Percentiles rank a stretch among this genome's conserved stretches.
phyloP scores from a whole-genome alignment of 2,113 vertebrate genomes.

The Pycnonotus jocosus region DNA sequence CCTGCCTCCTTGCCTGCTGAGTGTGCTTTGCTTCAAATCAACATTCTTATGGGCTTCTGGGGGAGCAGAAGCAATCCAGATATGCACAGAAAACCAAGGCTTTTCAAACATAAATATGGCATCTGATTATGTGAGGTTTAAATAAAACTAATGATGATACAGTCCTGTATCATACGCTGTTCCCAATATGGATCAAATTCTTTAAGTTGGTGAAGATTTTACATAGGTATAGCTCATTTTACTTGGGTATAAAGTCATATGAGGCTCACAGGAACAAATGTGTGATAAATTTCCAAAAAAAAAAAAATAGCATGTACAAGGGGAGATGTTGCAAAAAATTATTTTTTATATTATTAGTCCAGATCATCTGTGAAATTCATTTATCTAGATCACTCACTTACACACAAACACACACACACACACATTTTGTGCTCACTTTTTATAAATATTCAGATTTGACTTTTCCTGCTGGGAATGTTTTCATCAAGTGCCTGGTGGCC shows the following conservation, averaged over 20 bases:
- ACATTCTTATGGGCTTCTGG: not conserved
- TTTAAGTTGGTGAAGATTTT: not conserved
- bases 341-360: not conserved
- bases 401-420: not conserved
- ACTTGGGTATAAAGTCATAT: not conserved
- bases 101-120: not conserved
- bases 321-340: not conserved
- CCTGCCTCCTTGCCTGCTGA: not conserved
- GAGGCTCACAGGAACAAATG: not conserved
- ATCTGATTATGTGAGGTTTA: not conserved
- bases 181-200: not conserved
- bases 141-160: not conserved
- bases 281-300: not conserved
- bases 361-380: not conserved
- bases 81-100: not conserved
- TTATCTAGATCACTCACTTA: not conserved
- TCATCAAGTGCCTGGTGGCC: not conserved
- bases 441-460: not conserved
- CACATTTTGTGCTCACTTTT: not conserved
- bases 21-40: not conserved
- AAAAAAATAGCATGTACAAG: fast-evolving
- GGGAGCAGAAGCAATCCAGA: not conserved
- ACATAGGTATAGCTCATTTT: not conserved
- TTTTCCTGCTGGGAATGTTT: not conserved
- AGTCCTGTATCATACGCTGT: not conserved